These are phyloP conservation scores for Macroteleia sp. DNA, from an alignment of 2,888 invertebrate genomes.

Conservation along the genomic window DNA sequence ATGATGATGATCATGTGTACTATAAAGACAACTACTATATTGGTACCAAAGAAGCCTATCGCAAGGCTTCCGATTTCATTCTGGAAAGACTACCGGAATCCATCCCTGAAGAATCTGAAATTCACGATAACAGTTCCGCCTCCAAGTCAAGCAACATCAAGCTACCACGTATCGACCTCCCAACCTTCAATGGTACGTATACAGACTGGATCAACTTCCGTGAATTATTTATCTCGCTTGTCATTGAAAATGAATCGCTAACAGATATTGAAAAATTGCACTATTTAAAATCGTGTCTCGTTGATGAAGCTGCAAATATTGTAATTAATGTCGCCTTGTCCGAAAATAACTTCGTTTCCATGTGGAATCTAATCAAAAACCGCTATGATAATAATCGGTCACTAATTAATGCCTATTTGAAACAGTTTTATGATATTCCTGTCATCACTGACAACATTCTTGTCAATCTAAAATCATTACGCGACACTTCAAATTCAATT, in stretches of 20 bases:
- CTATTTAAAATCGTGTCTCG: slow-evolving; percentile 11
- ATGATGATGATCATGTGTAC: not conserved
- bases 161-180: not conserved
- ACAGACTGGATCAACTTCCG: slow-evolving; percentile 19
- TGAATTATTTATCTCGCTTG: slow-evolving; percentile 16
- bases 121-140: not conserved
- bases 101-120: not conserved
- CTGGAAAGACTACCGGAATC: not conserved
- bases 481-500: slow-evolving; percentile 6
- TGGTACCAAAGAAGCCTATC: not conserved
- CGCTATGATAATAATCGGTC: slow-evolving; percentile 11
- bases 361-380: not conserved
- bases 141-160: not conserved
- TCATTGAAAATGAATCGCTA: slow-evolving; percentile 6
- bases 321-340: not conserved
- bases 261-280: slow-evolving; percentile 3
- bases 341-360: not conserved
- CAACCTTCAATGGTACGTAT: slow-evolving; percentile 7
- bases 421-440: not conserved
- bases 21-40: not conserved
- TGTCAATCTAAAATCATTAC: slow-evolving; percentile 5
- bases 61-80: not conserved
- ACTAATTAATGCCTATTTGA: slow-evolving; percentile 10
- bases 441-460: slow-evolving; percentile 1
- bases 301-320: not conserved